Evolutionary conservation across 1,140 invertebrate genomes (phyloP), one percentile per base, ranked within the genome.

Genomic region (Aradophagus sp.): DNA sequence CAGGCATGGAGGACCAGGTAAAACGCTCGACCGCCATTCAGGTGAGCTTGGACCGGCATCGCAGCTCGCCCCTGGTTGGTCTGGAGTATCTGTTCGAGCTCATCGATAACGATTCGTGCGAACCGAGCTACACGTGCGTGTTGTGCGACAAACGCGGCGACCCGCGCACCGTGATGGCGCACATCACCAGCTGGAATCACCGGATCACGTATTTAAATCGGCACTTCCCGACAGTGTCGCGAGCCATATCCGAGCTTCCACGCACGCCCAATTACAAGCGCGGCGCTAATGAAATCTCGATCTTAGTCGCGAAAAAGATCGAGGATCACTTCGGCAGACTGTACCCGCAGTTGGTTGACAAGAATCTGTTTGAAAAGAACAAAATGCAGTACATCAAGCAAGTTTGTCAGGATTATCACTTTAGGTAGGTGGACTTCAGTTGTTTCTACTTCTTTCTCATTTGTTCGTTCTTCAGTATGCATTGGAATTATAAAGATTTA

Each of bases 141-240:
- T 84, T 93, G 31, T 94, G 93, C 82, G 88, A 89, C 71, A 93
- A 93, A 77, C 89, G 90, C 72, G 91, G 91, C 15, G 91, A 93
- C 81, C 89, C 89, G 20, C 86, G 91, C 17, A 93, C 90, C 11
- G 91, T 93, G 52, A 89, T 93, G 82, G 89, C 89, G 36, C 93
- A 94, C 78, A 87, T 93, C 73, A 90, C 89, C 1, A 92, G 91
- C 74, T 90, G 89, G 74, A 90, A 89, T 76, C 93, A 94, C 74
- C 87, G 90, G 2, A 84, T 87, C 65, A 89, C 87, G 29, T 89
- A 88, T 78, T 78, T 88, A 27, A 86, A 88, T 77, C 82, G 87
- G 47, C 87, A 89, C 77, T 89, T 88, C 75, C 86, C 87, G 13
- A 87, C 84, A 1, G 84, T 86, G 56, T 85, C 84, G 63, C 78